Percentiles rank a stretch among this genome's conserved stretches.
Conservation (phyloP, 2,797 vertebrate species). For the Chaunax sp. region DNA sequence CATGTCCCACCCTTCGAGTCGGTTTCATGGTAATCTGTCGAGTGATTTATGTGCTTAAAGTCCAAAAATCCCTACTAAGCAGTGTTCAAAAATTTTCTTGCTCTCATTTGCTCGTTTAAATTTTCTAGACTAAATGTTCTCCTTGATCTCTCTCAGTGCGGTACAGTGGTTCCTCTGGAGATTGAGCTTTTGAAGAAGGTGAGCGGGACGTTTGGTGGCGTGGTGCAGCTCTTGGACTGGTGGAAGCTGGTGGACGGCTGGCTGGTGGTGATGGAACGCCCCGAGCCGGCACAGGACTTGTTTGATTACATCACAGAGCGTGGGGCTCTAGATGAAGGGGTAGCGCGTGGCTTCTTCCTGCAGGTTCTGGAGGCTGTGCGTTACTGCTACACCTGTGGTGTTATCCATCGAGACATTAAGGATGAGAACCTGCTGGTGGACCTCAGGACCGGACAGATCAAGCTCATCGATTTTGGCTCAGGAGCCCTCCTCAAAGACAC, state of each 20-base stretch:
- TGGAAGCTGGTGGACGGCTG: constrained; percentile 95
- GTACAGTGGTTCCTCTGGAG: constrained; percentile 90
- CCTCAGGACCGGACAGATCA: constrained; percentile 92
- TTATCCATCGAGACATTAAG: constrained; percentile 97
- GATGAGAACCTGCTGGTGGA: constrained; percentile 98
- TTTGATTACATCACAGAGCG: constrained; percentile 99
- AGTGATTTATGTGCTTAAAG: too few relatives aligned
- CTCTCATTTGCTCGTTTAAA: too few relatives aligned
- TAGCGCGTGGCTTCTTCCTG: constrained; percentile 92
- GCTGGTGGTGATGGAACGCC: constrained; percentile 93
- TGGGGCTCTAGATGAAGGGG: constrained; percentile 93
- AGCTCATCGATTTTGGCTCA: constrained; percentile 98
- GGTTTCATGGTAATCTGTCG: too few relatives aligned
- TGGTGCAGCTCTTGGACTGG: constrained; percentile 91
- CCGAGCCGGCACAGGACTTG: constrained; percentile 91
- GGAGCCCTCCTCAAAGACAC: constrained; percentile 98
- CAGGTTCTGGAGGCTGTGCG: constrained; percentile 95
- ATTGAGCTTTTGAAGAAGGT: constrained; percentile 96
- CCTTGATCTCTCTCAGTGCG: constrained; percentile 50
- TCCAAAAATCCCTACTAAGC: too few relatives aligned
- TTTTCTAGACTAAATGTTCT: too few relatives aligned
- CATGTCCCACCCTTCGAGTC: too few relatives aligned
- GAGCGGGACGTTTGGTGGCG: constrained; percentile 91
- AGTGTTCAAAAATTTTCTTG: too few relatives aligned
- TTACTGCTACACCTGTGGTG: constrained; percentile 95